Evolutionary conservation across 2,888 invertebrate species (phyloP), one percentile per base, ranked within the genome.

Genomic region (Ophion ellenae): DNA sequence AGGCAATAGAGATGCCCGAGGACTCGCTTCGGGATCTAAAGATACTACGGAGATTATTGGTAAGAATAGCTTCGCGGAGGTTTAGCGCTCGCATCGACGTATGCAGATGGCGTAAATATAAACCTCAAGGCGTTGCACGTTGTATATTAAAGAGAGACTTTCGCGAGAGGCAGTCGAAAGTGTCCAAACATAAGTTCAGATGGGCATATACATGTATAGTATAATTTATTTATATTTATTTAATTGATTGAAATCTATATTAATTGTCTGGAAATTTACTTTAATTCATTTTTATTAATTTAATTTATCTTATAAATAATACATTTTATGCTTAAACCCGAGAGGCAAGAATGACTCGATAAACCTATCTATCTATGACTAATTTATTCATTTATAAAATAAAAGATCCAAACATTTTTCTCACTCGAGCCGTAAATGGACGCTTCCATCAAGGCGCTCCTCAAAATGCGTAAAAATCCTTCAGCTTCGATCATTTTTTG

Each of bases 31-130:
- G 63, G 45, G 67, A 73, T 77, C 81, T 83, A 81, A 77, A 80
- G 76, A 80, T 86, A 83, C 57, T 32, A 47, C 69, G 36, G 73
- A n/a, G 53, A 69, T 53, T 53, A 53, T 67, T 11, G 53, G 45
- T 83, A 83, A 86, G 67, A 86, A 81, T 80, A 85, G 80, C 7
- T 24, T 77, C 20, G 53, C 17, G 63, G 69, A 63, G 77, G 73
- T 28, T 81, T 53, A 11, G 17, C 53, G 59, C 69, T 45, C 76
- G 69, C 70, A 36, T 64, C 76, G 69, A 20, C 69, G 61, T 73
- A 83, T 69, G 83, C 63, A 81, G 70, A 81, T 81, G 74, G 14
- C 53, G 40, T 83, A 83, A 77, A 83, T 77, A 77, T 83, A 83
- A 80, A 81, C 74, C 73, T 83, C 83, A 77, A 83, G 85, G 83